These are phyloP conservation scores for Atopsyche davidsoni DNA, from an alignment of 1,140 invertebrate species.

Conservation along the genomic window DNA sequence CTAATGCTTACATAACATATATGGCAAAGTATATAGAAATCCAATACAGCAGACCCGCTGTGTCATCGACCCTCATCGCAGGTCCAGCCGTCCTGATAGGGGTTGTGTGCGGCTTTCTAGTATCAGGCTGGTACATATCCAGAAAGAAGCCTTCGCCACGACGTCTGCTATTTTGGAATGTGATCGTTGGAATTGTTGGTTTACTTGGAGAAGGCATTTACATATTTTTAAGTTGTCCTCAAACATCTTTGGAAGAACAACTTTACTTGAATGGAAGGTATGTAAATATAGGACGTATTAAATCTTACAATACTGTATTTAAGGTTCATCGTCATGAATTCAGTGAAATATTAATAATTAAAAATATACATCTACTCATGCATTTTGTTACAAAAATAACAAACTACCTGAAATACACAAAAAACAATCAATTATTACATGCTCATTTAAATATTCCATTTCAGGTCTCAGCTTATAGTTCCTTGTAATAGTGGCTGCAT, in stretches of 20 bases:
- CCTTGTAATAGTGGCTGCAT: conserved; percentile 51
- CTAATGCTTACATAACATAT: conserved; percentile 62
- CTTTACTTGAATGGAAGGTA: conserved; percentile 36
- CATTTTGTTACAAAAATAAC: background rate
- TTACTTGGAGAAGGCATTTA: conserved; percentile 47
- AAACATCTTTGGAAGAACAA: conserved; percentile 38
- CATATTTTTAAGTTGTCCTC: conserved; percentile 55
- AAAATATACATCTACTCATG: background rate
- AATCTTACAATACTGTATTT: background rate
- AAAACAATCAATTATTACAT: conserved; percentile 4
- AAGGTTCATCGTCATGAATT: background rate
- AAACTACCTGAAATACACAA: background rate
- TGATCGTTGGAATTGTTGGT: conserved; percentile 52
- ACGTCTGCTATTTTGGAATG: conserved; percentile 58
- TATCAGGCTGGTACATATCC: conserved; percentile 56
- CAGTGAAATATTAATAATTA: background rate
- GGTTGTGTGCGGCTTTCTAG: conserved; percentile 56
- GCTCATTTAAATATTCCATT: conserved; percentile 14
- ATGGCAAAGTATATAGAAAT: conserved; percentile 67
- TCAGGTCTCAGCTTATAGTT: conserved; percentile 47
- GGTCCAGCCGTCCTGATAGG: conserved; percentile 54
- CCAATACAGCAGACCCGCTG: conserved; percentile 58
- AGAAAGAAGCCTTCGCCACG: conserved; percentile 56
- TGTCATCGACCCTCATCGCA: conserved; percentile 55
- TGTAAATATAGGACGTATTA: conserved; percentile 23